These are phyloP conservation scores for Girardinichthys multiradiatus DNA, from an alignment of 2,113 vertebrate genomes.

Conservation along the genomic window DNA sequence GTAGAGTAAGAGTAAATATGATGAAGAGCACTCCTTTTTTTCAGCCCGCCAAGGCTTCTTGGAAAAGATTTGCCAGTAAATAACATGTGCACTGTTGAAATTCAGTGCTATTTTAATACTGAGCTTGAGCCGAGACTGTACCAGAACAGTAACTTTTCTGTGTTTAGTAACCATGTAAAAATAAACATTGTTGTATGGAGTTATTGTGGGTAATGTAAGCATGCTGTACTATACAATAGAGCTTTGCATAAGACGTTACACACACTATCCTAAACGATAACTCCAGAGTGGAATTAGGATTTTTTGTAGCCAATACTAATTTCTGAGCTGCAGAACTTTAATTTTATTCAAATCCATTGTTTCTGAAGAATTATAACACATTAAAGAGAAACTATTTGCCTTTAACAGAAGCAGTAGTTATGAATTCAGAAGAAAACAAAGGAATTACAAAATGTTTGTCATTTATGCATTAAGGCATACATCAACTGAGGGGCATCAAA, in stretches of 20 bases:
- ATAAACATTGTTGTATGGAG: neutral
- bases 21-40: neutral
- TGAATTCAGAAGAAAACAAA: neutral
- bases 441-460: neutral
- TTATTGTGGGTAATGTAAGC: too few relatives aligned
- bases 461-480: neutral
- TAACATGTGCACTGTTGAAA: neutral
- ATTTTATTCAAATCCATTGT: neutral
- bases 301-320: neutral
- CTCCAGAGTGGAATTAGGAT: neutral
- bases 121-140: constrained; percentile 3
- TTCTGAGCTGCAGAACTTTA: neutral
- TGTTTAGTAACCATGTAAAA: neutral
- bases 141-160: constrained; percentile 1
- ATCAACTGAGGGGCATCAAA: neutral
- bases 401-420: neutral
- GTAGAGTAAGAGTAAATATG: constrained; percentile 21
- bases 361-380: neutral
- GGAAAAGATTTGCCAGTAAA: constrained; percentile 4
- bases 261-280: neutral
- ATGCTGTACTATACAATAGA: neutral
- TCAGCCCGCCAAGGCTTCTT: neutral
- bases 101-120: neutral
- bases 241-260: neutral
- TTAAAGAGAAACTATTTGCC: neutral